Conservation (phyloP, 2,113 vertebrate species). For the Phalacrocorax brasilianus region DNA sequence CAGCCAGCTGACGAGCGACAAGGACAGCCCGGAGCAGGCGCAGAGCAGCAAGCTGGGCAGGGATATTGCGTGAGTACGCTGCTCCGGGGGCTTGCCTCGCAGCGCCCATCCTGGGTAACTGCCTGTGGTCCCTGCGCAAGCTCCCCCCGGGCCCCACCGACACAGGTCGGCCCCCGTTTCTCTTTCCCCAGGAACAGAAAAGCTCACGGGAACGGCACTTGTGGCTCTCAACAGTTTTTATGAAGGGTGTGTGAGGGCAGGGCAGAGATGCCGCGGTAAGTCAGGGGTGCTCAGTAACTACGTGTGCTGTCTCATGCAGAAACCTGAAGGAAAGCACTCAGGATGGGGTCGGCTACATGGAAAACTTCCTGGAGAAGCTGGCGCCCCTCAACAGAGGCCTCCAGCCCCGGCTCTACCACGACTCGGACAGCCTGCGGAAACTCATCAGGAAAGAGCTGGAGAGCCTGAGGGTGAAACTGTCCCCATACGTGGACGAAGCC, state of each 20-base stretch:
- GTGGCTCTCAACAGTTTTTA: accelerated
- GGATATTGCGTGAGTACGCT: conserved; percentile 24
- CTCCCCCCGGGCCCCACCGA: neutral
- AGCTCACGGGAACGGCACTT: accelerated
- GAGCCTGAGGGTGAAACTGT: conserved; percentile 76
- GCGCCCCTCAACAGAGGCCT: conserved; percentile 51
- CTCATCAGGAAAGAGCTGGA: conserved; percentile 81
- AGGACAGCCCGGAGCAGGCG: conserved; percentile 37
- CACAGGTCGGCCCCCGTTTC: accelerated
- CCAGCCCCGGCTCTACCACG: conserved; percentile 58
- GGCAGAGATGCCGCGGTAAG: accelerated
- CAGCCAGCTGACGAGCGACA: conserved; percentile 71
- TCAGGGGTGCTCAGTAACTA: neutral
- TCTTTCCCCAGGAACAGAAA: neutral
- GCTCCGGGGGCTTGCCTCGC: accelerated
- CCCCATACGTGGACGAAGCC: conserved; percentile 69
- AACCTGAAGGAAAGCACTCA: conserved; percentile 78
- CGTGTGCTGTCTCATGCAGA: neutral
- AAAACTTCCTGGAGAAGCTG: conserved; percentile 62
- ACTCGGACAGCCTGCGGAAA: conserved; percentile 69
- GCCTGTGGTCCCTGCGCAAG: neutral
- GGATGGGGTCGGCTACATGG: conserved; percentile 67
- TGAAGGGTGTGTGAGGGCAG: accelerated
- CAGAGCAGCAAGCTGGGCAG: conserved; percentile 71
- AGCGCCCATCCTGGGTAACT: accelerated